Evolutionary conservation across 2,113 vertebrate genomes (phyloP), one percentile per base, ranked within the genome.

Genomic region (Ammodytes dubius): DNA sequence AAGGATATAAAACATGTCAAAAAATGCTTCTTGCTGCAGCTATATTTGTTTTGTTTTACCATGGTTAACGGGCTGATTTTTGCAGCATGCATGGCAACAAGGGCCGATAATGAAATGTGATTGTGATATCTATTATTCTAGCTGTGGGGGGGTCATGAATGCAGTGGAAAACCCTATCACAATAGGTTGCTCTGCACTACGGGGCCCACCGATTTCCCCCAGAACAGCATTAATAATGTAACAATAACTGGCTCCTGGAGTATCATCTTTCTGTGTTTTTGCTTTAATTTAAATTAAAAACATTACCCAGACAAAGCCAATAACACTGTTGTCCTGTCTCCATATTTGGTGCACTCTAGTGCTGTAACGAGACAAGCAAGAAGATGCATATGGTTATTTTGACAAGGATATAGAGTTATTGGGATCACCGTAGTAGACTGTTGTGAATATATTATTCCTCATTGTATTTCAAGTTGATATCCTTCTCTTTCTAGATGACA

Each of bases 401-500:
- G 39, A 60, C 35, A 63, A 2, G 35, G 10, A 37, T 17, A 49
- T 68, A 6, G 17, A 12, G 6, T 4, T 70, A 42, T 42, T 70
- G 27, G 27, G 27, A 27, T 63, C 56, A 74, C 92, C 2, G 87
- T 52, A 79, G 1, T 2, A 3, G 6, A 81, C 7, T 84, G 56
- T 75, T 46, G 11, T 40, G 4, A 35, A 5, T 70, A 39, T 74
- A 4, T 4, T 63, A 5, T 5, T 66, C 3, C 39, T 70, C 6
- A 13, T 4, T 39, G 3, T 2, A 2, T 74, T 70, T 74, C 3
- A 63, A 8, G 11, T 17, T 10, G 13, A 13, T 67, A 0, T 71
- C 3, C 85, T 14, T 83, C 15, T 77, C 11, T 72, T 27, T 27
- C 12, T 69, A 99, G 98, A 99, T 94, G 98, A 99, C 87, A 98